These are phyloP conservation scores for Himalopsyche tibetana DNA, from an alignment of 2,888 invertebrate genomes.

Conservation along the genomic window DNA sequence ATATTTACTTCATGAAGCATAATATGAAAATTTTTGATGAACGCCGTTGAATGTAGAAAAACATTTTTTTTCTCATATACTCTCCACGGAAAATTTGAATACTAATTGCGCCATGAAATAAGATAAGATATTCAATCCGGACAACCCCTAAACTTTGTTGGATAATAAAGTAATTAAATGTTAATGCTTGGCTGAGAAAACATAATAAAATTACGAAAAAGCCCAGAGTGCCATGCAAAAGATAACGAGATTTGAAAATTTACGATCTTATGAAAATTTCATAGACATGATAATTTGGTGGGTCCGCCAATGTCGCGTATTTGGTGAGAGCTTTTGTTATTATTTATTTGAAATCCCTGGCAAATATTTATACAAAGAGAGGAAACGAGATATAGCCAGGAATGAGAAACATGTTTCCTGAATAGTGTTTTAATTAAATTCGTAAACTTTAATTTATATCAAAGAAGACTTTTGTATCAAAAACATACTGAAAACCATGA, in stretches of 20 bases:
- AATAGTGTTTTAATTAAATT: no score
- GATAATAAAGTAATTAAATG: conserved; percentile 65
- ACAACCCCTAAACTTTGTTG: conserved; percentile 44
- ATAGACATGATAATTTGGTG: conserved; percentile 49
- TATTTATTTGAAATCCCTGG: conserved; percentile 12
- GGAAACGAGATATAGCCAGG: neutral
- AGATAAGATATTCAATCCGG: conserved; percentile 37
- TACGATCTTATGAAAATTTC: conserved; percentile 62
- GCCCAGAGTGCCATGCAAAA: conserved; percentile 51
- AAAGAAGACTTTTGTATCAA: no score
- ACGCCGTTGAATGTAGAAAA: neutral
- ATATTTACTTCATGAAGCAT: neutral
- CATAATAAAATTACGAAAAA: conserved; percentile 59
- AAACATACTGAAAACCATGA: no score
- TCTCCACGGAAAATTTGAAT: neutral
- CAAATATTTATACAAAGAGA: neutral
- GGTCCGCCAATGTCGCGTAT: conserved; percentile 31
- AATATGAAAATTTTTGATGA: neutral
- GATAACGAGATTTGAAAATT: conserved; percentile 64
- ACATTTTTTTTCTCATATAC: neutral
- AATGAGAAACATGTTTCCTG: neutral
- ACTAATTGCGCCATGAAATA: conserved; percentile 35
- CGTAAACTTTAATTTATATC: no score
- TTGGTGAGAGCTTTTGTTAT: neutral
- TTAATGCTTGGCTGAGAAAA: conserved; percentile 62